These are phyloP conservation scores for Corythaeola cristata DNA, from an alignment of 2,113 vertebrate genomes.

Conservation along the genomic window DNA sequence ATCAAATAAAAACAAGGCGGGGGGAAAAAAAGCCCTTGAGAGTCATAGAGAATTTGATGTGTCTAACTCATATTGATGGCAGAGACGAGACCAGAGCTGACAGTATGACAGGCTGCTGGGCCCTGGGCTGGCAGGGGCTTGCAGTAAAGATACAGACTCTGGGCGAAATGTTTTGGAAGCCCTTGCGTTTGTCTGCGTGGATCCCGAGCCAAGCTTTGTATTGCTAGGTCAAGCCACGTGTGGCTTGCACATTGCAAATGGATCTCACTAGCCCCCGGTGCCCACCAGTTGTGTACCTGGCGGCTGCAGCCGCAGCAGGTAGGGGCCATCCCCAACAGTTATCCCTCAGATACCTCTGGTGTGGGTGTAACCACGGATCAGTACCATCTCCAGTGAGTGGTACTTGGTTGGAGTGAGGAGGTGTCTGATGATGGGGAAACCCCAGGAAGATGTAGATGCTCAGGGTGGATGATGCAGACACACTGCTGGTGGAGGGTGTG, in stretches of 20 bases:
- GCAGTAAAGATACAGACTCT: not conserved
- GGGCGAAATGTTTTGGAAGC: not conserved
- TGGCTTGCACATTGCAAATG: accelerated
- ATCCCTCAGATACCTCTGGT: not conserved
- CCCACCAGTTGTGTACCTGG: not conserved
- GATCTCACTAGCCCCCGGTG: not conserved
- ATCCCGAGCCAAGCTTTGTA: not conserved
- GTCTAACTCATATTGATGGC: not conserved
- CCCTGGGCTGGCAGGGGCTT: not conserved
- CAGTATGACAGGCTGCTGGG: not conserved
- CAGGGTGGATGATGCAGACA: not conserved
- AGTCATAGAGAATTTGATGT: not conserved
- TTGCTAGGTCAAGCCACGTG: accelerated
- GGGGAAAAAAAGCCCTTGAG: not conserved
- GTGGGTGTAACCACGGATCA: not conserved
- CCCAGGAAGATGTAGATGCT: not conserved
- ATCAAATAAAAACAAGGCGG: accelerated
- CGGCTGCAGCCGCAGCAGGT: not conserved
- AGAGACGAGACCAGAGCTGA: not conserved
- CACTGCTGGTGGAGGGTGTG: not conserved
- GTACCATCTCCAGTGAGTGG: not conserved
- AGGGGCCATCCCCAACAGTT: accelerated
- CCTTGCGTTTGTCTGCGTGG: not conserved
- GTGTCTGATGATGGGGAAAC: not conserved
- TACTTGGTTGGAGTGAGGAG: not conserved